Conservation (phyloP, 2,797 vertebrate species). For the Pampus argenteus region DNA sequence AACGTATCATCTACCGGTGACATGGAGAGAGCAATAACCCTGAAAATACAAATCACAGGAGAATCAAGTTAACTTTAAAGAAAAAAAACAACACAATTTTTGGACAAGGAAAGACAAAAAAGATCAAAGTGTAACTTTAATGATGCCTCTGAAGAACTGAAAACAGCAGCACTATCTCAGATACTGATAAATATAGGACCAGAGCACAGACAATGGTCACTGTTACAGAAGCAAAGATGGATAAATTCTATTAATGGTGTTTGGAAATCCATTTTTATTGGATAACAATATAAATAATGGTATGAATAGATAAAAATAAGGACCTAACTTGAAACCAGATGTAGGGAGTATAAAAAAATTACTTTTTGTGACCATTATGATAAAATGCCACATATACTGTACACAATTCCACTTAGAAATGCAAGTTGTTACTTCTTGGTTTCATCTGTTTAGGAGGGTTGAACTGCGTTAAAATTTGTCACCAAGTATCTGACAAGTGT, state of each 20-base stretch:
- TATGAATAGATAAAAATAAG: not conserved
- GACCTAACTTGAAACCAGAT: not conserved
- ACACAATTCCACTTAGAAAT: not conserved
- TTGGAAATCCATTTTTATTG: not conserved
- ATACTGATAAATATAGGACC: too few relatives aligned
- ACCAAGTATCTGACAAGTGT: not conserved
- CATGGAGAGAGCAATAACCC: slow-evolving; percentile 94
- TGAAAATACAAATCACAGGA: slow-evolving; percentile 55
- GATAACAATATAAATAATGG: not conserved
- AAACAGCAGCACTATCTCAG: too few relatives aligned
- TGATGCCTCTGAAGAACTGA: not conserved
- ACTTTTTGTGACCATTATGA: not conserved
- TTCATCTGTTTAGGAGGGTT: not conserved
- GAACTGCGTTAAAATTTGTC: not conserved
- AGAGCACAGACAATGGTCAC: too few relatives aligned
- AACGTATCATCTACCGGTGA: slow-evolving; percentile 94
- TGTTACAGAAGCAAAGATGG: slow-evolving; percentile 1
- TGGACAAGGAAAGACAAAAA: not conserved
- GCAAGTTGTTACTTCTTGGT: not conserved
- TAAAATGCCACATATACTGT: not conserved
- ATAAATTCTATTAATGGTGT: not conserved
- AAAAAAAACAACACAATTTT: not conserved
- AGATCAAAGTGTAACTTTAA: not conserved
- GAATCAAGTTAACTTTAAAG: not conserved
- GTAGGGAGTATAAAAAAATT: not conserved